Conservation (phyloP, 30 jellyfish, hydroid and myxozoan species). For the Turritopsis rubra region DNA sequence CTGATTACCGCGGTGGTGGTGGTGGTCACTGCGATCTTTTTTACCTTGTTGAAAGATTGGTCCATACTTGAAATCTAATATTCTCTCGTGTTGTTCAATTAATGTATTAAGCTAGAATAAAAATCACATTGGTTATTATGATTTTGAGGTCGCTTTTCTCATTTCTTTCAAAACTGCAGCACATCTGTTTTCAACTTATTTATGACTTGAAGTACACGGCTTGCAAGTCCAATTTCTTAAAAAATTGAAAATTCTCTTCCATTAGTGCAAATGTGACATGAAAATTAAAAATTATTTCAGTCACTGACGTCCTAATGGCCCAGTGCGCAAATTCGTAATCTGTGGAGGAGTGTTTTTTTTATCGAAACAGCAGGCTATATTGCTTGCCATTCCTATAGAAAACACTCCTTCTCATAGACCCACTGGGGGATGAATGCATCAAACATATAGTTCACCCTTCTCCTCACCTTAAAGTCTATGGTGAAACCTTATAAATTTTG, state of each 20-base stretch:
- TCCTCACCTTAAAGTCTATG: too few relatives aligned
- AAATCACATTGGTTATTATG: neutral
- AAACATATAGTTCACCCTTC: too few relatives aligned
- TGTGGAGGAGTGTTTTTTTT: too few relatives aligned
- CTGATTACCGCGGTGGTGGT: too few relatives aligned
- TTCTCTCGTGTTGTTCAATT: conserved; percentile 91
- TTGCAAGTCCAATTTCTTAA: neutral
- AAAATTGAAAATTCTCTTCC: neutral
- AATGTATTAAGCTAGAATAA: conserved; percentile 60
- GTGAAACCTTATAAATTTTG: too few relatives aligned
- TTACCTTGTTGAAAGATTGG: conserved; percentile 19
- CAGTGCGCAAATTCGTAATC: neutral
- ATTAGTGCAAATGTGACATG: neutral
- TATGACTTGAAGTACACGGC: neutral
- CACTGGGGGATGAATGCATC: too few relatives aligned
- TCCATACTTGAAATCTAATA: conserved; percentile 83
- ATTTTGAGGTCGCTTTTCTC: too few relatives aligned
- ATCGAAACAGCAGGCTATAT: too few relatives aligned
- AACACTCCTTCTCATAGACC: too few relatives aligned
- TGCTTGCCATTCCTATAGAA: too few relatives aligned
- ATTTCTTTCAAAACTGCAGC: too few relatives aligned
- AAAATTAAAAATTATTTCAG: neutral
- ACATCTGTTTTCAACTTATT: neutral
- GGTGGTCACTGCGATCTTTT: too few relatives aligned
- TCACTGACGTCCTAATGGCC: conserved; percentile 10